A percentile compares a stretch with the other conserved stretches of the same genome.
phyloP scores from a whole-genome alignment of 2,113 vertebrate genomes.

The Ellobius talpinus region DNA sequence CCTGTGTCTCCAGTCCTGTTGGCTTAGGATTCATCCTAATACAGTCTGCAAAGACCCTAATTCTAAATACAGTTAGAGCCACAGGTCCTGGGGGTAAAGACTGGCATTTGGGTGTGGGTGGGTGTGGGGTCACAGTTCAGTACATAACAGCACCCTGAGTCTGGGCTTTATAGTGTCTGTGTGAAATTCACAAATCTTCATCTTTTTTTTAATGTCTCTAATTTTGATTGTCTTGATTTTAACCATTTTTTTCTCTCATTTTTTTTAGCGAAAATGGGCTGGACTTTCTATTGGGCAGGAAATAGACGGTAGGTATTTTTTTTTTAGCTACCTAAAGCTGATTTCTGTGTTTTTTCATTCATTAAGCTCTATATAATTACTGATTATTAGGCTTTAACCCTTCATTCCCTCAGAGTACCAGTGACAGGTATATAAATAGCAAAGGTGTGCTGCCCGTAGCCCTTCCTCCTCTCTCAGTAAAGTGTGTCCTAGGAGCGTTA shows the following conservation, averaged over 20 bases:
- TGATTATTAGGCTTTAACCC: background rate
- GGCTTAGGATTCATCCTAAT: background rate
- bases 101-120: background rate
- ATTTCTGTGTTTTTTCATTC: background rate
- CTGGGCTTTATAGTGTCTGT: slow-evolving; percentile 42
- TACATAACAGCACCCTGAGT: background rate
- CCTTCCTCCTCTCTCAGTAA: background rate
- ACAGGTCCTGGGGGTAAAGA: background rate
- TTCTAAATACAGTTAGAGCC: background rate
- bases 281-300: slow-evolving; percentile 96
- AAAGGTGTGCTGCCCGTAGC: background rate
- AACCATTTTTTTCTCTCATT: slow-evolving; percentile 21
- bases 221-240: slow-evolving; percentile 58
- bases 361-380: background rate
- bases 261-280: slow-evolving; percentile 96
- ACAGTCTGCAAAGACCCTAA: background rate
- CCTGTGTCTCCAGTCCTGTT: background rate
- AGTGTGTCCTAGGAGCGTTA: background rate
- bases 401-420: background rate
- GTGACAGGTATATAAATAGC: background rate
- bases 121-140: background rate
- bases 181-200: slow-evolving; percentile 33
- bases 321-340: slow-evolving; percentile 11
- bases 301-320: slow-evolving; percentile 91
- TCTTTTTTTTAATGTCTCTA: slow-evolving; percentile 10